These are phyloP conservation scores for Phoeniculus purpureus DNA, from an alignment of 2,797 vertebrate species.

Conservation along the genomic window DNA sequence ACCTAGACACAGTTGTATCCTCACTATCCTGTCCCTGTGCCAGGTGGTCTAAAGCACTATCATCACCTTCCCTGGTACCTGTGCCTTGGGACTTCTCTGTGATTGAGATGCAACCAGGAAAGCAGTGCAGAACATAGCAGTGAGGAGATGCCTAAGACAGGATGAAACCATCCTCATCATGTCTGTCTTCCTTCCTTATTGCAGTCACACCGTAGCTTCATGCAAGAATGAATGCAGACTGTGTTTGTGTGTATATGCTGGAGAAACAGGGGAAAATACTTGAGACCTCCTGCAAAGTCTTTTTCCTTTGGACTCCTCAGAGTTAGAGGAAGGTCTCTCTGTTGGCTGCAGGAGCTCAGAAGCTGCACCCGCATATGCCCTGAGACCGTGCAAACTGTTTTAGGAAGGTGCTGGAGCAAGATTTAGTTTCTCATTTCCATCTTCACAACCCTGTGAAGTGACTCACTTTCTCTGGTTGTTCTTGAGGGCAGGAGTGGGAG, in stretches of 20 bases:
- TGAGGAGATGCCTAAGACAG: background rate
- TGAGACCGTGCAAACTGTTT: fast-evolving
- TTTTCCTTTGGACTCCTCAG: background rate
- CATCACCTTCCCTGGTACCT: background rate
- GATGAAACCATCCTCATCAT: background rate
- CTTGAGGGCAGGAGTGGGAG: slow-evolving; percentile 14
- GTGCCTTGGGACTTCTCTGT: background rate
- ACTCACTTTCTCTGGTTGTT: slow-evolving; percentile 24
- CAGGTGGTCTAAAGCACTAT: background rate
- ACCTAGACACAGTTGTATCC: background rate
- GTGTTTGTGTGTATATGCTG: background rate
- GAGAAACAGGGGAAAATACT: background rate
- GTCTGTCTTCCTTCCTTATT: background rate
- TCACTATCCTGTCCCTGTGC: background rate
- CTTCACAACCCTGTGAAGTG: background rate
- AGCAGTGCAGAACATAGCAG: fast-evolving
- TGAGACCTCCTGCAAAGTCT: background rate
- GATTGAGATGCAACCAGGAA: background rate
- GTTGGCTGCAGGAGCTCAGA: background rate
- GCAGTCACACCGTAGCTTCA: background rate
- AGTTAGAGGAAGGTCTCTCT: background rate
- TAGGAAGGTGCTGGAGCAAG: background rate
- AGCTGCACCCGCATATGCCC: fast-evolving
- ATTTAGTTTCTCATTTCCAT: background rate
- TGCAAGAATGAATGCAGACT: background rate